Base-by-base conservation (phyloP, 2,113 vertebrate genomes). In the Sporophila hypoxantha region DNA sequence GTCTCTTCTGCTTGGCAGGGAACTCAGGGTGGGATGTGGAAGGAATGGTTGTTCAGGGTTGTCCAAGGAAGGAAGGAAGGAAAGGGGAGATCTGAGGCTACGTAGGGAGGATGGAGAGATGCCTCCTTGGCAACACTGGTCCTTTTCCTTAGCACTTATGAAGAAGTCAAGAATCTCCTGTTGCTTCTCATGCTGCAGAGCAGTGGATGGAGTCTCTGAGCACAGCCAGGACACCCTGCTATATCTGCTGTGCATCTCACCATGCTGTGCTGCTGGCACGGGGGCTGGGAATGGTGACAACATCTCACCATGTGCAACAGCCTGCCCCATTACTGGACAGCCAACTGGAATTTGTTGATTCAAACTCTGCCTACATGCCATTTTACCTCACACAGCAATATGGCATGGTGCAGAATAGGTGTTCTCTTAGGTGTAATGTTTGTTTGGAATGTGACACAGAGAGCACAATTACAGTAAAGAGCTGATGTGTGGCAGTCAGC, bases 251-350 rank as follows among this genome's bases (percentile, higher is more conserved):
- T 57, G 26, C 30, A 15, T 61, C 50, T 74, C 41, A 44, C 5
- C 16, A 0, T 16, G n/a, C 37, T 52, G 22, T 29, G 8, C 3
- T 53, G 11, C 21, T 71, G 6, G 27, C 32, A 53, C 55, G 39
- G 30, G 68, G 42, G 32, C 42, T 50, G 49, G 39, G 25, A 59
- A 46, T 49, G 4, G 0, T 26, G 39, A n/a, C 36, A 56, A 8
- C 32, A 37, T n/a, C 13, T 21, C 41, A 32, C n/a, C 1, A 0
- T 42, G 15, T 5, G 2, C 36, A 50, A 19, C 36, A 65, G 20
- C 36, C 46, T 73, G 21, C 41, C 14, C 22, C 18, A 8, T 29
- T 68, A 30, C 60, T 53, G 52, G 30, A n/a, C 17, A 74, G 22
- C 21, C 55, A 65, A 5, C 14, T 16, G 18, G 20, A 73, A 52